A percentile compares a stretch with the other conserved stretches of the same genome.
Evolutionary conservation across 2,797 vertebrate species (phyloP).

Genomic region (Thalassophryne amazonica): DNA sequence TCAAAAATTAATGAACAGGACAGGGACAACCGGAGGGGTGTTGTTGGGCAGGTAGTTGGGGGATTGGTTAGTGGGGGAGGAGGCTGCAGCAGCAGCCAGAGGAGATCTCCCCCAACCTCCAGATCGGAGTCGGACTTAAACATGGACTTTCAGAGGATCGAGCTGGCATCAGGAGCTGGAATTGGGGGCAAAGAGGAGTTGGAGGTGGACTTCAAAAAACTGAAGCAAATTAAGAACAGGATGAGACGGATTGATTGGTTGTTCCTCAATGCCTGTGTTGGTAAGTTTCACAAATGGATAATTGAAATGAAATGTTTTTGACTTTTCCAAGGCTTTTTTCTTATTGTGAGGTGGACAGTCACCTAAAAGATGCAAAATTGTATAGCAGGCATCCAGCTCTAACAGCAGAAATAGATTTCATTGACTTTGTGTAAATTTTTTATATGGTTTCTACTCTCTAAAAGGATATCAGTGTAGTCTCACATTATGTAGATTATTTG

Average conservation of each 20-base stretch:
- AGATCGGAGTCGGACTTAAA: slow-evolving; percentile 89
- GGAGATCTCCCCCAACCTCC: slow-evolving; percentile 87
- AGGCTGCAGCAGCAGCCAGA: slow-evolving; percentile 83
- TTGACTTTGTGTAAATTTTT: slow-evolving; percentile 4
- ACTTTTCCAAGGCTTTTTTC: not conserved
- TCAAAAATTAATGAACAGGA: slow-evolving; percentile 92
- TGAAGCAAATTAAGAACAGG: slow-evolving; percentile 98
- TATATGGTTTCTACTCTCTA: not conserved
- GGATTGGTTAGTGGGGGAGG: slow-evolving; percentile 71
- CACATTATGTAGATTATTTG: slow-evolving; percentile 12
- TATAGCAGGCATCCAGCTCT: not conserved
- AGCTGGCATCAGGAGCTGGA: slow-evolving; percentile 89
- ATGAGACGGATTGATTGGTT: slow-evolving; percentile 99
- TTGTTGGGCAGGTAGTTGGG: slow-evolving; percentile 41
- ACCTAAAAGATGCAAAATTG: not conserved
- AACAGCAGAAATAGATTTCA: not conserved
- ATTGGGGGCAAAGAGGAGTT: slow-evolving; percentile 92
- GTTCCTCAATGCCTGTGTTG: slow-evolving; percentile 97
- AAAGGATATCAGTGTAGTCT: not conserved
- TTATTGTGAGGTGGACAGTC: not conserved
- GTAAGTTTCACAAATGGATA: slow-evolving; percentile 79
- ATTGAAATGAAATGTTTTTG: not conserved
- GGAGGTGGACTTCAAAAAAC: slow-evolving; percentile 96
- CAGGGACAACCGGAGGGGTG: slow-evolving; percentile 65
- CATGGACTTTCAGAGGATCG: slow-evolving; percentile 97